Conservation (phyloP, 64 coral and sea anemone species). For the Dendrophyllia cribrosa region DNA sequence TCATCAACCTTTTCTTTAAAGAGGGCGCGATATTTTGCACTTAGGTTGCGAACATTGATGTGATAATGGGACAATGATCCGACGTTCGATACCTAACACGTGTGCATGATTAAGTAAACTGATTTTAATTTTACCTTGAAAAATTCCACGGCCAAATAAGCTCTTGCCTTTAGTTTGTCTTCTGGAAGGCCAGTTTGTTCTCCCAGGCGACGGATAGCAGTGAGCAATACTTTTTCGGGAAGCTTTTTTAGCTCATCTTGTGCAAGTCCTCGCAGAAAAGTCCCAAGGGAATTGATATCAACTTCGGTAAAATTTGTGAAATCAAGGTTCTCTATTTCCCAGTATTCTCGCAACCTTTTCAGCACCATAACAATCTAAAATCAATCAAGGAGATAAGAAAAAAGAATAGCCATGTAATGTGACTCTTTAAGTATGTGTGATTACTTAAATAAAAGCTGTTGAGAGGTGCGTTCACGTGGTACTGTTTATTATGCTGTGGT, state of each 20-base stretch:
- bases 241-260: conserved; percentile 72
- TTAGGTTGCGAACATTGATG: too few species aligned
- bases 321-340: conserved; percentile 87
- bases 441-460: too few species aligned
- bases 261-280: conserved; percentile 85
- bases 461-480: too few species aligned
- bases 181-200: conserved; percentile 83
- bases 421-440: neutral
- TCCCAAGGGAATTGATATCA: conserved; percentile 89
- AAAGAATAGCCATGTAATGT: neutral
- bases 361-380: conserved; percentile 79
- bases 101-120: too few species aligned
- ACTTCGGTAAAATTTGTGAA: conserved; percentile 92
- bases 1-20: too few species aligned
- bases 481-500: too few species aligned
- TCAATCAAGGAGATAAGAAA: neutral
- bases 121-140: conserved; percentile 75
- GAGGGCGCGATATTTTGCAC: too few species aligned
- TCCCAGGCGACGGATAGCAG: conserved; percentile 87
- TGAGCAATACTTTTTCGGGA: conserved; percentile 75
- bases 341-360: conserved; percentile 90
- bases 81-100: too few species aligned
- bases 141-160: conserved; percentile 82
- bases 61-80: too few species aligned
- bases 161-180: conserved; percentile 91